Evolutionary conservation across 2,888 invertebrate species (phyloP).

Genomic region (Volucella zonaria): DNA sequence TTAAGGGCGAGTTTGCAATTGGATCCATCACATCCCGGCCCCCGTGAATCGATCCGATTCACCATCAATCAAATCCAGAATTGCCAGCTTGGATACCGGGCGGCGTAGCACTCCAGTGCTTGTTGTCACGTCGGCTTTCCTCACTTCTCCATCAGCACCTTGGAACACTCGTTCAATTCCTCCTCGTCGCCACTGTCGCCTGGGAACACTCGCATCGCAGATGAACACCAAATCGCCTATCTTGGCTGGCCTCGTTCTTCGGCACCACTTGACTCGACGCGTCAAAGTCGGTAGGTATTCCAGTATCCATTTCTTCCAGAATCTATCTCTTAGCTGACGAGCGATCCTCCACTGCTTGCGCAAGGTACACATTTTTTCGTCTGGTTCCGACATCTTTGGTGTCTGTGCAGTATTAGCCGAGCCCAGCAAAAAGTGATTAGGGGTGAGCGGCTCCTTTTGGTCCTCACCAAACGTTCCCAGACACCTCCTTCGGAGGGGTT

Average conservation of each 20-base stretch:
- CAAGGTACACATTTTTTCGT: no score
- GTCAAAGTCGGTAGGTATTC: constrained; percentile 66
- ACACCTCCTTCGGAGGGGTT: constrained; percentile 61
- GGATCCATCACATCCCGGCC: background rate
- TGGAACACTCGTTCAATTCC: constrained; percentile 11
- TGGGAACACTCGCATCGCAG: constrained; percentile 49
- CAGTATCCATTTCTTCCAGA: constrained; percentile 56
- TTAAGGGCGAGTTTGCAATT: no score
- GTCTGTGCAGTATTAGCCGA: constrained; percentile 12
- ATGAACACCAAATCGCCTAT: constrained; percentile 58
- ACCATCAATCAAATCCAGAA: background rate
- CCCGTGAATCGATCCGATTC: constrained; percentile 35
- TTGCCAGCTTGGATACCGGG: no score
- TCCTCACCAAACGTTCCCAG: constrained; percentile 73
- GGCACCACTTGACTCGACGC: constrained; percentile 53
- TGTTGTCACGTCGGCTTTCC: constrained; percentile 35
- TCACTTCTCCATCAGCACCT: constrained; percentile 41
- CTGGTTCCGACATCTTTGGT: no score
- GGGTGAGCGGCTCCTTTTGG: constrained; percentile 17
- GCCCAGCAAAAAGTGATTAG: constrained; percentile 33
- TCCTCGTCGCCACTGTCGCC: constrained; percentile 53
- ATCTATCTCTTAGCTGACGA: constrained; percentile 43
- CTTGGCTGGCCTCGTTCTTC: constrained; percentile 40
- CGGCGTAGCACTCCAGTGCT: no score
- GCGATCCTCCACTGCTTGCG: constrained; percentile 7